Conservation (phyloP, 2,113 vertebrate genomes). For the Vidua chalybeata region DNA sequence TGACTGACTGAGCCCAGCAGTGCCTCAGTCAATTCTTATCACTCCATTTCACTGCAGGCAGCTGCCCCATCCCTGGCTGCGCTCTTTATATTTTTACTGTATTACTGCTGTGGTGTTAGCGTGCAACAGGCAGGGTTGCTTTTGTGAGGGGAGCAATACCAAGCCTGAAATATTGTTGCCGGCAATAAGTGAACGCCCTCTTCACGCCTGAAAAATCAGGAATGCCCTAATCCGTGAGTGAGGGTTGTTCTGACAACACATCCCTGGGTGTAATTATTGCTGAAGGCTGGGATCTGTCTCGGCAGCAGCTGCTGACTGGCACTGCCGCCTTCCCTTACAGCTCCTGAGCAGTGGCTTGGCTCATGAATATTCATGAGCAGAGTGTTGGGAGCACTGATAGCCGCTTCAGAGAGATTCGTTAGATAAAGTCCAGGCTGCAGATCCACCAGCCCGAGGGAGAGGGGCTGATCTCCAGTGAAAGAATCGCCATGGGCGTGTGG, state of each 20-base stretch:
- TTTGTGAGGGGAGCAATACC: neutral
- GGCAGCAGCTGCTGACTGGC: slow-evolving; percentile 14
- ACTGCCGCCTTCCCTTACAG: neutral
- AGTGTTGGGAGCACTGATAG: neutral
- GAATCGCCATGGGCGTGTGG: neutral
- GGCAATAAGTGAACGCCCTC: neutral
- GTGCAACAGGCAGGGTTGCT: neutral
- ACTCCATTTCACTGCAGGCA: neutral
- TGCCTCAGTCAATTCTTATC: neutral
- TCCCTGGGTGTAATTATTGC: neutral
- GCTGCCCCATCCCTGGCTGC: neutral
- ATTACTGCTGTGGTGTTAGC: neutral
- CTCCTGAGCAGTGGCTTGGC: neutral
- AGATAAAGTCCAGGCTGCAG: neutral
- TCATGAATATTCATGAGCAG: neutral
- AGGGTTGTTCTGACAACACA: neutral
- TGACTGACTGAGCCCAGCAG: neutral
- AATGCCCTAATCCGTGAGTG: neutral
- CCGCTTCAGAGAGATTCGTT: neutral
- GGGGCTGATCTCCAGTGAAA: neutral
- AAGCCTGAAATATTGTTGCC: neutral
- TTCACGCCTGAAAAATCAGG: neutral
- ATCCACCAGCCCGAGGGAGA: neutral
- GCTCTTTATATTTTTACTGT: neutral
- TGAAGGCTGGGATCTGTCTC: neutral